Conservation (phyloP, 2,797 vertebrate genomes). For the Danio aesculapii region DNA sequence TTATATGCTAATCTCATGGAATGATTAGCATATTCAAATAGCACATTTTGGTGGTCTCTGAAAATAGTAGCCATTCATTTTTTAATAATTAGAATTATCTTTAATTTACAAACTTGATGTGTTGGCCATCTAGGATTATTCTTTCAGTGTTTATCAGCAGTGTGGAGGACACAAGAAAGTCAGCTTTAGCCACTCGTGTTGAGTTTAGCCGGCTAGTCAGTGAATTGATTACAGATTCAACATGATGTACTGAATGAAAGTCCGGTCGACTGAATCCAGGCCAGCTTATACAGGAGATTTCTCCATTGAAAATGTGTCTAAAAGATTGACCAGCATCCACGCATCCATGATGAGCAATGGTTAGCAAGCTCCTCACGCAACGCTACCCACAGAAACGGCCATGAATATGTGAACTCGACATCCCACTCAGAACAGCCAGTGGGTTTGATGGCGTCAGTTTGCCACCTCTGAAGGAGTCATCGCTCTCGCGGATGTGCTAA, state of each 20-base stretch:
- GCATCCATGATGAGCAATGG: neutral
- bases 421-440: slow-evolving; percentile 18
- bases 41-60: neutral
- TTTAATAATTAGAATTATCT: neutral
- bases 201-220: neutral
- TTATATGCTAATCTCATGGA: neutral
- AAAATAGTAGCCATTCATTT: neutral
- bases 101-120: neutral
- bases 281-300: neutral
- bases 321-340: neutral
- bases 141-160: slow-evolving; percentile 15
- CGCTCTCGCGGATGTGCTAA: slow-evolving; percentile 16
- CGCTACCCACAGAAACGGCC: slow-evolving; percentile 10
- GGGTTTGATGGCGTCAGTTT: neutral
- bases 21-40: neutral
- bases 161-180: slow-evolving; percentile 24
- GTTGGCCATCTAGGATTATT: neutral
- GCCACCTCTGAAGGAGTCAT: slow-evolving; percentile 5
- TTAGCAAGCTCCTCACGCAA: neutral
- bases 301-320: neutral
- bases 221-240: neutral
- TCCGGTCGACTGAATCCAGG: neutral
- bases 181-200: neutral
- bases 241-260: neutral
- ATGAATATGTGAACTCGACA: slow-evolving; percentile 12